phyloP scores from a whole-genome alignment of 2,113 vertebrate genomes.

The zebrafish (Danio rerio) region GRCz12tu NC_133190.1:39580001-39580500 shows the following conservation, averaged over 20 bases:
- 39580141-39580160: slow-evolving; percentile 10
- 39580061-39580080: slow-evolving; percentile 58
- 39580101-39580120: slow-evolving; percentile 62
- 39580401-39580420: slow-evolving; percentile 38
- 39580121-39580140: slow-evolving; percentile 62
- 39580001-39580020: slow-evolving; percentile 72
- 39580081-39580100: slow-evolving; percentile 16
- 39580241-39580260: slow-evolving; percentile 16
- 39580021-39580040: slow-evolving; percentile 70
- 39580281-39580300: slow-evolving; percentile 20
- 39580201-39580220: slow-evolving; percentile 36
- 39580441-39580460: slow-evolving; percentile 39
- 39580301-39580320: slow-evolving; percentile 28
- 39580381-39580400: slow-evolving; percentile 41
- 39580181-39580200: slow-evolving; percentile 37
- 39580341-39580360: slow-evolving; percentile 17
- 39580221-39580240: neutral
- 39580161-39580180: slow-evolving; percentile 21
- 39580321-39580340: slow-evolving; percentile 26
- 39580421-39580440: slow-evolving; percentile 38
- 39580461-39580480: slow-evolving; percentile 42
- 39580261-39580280: slow-evolving; percentile 26
- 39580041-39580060: slow-evolving; percentile 64
- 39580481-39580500: slow-evolving; percentile 20
- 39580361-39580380: slow-evolving; percentile 39